Evolutionary conservation across 2,113 vertebrate genomes (phyloP).

Genomic region (Copsychus sechellarum): DNA sequence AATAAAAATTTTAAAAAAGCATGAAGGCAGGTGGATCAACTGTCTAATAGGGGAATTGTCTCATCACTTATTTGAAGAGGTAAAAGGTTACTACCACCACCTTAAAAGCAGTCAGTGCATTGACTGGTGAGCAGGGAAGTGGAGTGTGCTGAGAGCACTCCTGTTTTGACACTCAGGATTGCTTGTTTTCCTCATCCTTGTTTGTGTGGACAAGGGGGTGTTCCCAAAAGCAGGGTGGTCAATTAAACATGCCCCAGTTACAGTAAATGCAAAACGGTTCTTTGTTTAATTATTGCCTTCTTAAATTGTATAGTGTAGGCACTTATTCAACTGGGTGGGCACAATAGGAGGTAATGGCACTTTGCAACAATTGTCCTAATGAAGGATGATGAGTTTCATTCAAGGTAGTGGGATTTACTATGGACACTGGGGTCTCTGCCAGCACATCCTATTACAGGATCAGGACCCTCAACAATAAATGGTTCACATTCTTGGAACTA

Average conservation of each 20-base stretch:
- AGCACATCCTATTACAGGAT: slow-evolving; percentile 34
- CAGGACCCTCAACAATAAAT: slow-evolving; percentile 36
- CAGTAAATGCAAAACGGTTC: slow-evolving; percentile 10
- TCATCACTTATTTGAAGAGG: neutral
- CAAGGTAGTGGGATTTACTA: neutral
- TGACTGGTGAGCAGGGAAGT: neutral
- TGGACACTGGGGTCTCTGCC: neutral
- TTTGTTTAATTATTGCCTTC: slow-evolving; percentile 4
- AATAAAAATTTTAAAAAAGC: neutral
- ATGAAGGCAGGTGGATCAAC: neutral
- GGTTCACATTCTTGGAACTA: slow-evolving; percentile 54
- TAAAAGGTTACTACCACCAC: neutral
- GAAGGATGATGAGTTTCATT: slow-evolving; percentile 12
- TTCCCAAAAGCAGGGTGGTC: neutral
- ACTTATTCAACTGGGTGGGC: neutral
- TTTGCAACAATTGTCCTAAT: neutral
- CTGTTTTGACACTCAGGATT: neutral
- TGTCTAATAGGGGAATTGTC: neutral
- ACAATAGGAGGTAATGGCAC: neutral
- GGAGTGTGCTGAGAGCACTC: fast-evolving
- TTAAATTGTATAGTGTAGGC: neutral
- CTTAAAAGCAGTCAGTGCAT: neutral
- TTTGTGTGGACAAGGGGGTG: neutral
- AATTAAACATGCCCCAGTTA: neutral
- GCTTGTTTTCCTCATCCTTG: neutral